Percentiles rank a stretch among this genome's conserved stretches.
Conservation (phyloP, 2,113 vertebrate species). For the Carassius carassius region DNA sequence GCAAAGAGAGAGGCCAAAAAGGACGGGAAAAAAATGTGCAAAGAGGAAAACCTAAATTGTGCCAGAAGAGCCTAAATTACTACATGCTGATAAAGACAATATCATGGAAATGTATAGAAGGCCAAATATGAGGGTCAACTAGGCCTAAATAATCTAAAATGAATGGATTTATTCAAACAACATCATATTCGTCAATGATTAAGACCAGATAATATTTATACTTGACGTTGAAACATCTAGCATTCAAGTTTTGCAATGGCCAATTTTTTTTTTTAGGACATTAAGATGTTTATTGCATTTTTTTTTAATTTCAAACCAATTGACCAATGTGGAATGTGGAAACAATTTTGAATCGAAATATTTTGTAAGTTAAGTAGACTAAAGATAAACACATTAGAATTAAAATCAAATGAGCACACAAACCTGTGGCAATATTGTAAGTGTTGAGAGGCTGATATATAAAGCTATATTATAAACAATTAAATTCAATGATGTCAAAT, state of each 20-base stretch:
- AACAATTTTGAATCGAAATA: too few relatives aligned
- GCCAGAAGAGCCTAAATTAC: constrained; percentile 51
- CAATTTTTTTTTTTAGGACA: too few relatives aligned
- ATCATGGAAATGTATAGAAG: not conserved
- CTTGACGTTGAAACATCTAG: not conserved
- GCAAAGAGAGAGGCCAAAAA: constrained; percentile 45
- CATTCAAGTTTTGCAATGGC: not conserved
- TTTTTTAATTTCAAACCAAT: too few relatives aligned
- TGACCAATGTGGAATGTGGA: too few relatives aligned
- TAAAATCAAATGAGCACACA: too few relatives aligned
- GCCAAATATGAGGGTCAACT: not conserved
- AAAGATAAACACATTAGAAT: too few relatives aligned
- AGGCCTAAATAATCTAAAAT: not conserved
- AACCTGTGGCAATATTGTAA: too few relatives aligned
- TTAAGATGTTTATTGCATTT: too few relatives aligned
- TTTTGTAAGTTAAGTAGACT: too few relatives aligned
- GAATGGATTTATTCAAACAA: not conserved
- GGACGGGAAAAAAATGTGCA: constrained; percentile 1
- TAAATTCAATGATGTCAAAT: too few relatives aligned
- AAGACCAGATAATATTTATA: not conserved
- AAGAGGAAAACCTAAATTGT: constrained; percentile 42
- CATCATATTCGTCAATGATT: not conserved
- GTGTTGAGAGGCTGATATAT: too few relatives aligned
- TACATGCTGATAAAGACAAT: not conserved
- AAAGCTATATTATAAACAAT: too few relatives aligned